Base-by-base conservation (phyloP, 2,113 vertebrate species). In the Paradoxurus hermaphroditus region DNA sequence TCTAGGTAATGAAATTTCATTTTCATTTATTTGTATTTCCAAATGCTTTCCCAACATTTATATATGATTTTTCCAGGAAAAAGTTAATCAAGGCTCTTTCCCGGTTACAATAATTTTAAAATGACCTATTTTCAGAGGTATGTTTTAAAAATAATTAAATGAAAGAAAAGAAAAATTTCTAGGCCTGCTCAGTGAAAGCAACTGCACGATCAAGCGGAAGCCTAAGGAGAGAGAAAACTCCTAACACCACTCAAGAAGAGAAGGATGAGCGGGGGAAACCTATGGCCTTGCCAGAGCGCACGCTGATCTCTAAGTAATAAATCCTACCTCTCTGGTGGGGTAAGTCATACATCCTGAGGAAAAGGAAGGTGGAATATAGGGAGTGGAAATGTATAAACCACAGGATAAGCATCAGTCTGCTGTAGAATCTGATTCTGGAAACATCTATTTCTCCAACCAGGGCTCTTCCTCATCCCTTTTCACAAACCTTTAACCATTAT, bases 1-100 rank as follows among this genome's bases (percentile, higher is more conserved):
- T 81, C 77, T 62, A 93, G 23, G 59, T 82, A 82, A 89, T n/a
- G 39, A 56, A 29, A 79, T 96, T 95, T 93, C 86, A 82, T 78
- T 73, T 97, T 94, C 34, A 88, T 67, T 88, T 88, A 56, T 62
- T 46, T 93, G 2, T 53, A 89, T 78, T 94, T 90, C 62, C 36
- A 51, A 82, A 19, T 73, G 67, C 23, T 67, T 88, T 68, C 12
- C 31, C 18, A 84, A 39, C n/a, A 25, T 41, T 84, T 79, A 90
- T 8, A 15, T 31, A 73, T 53, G 29, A 84, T 86, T 86, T 88
- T 92, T 41, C n/a, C 84, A 75, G 46, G 77, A 65, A 93, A 93
- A 65, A 56, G 25, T 31, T 63, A 62, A 83, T 36, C 4, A 56
- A 90, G 18, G 4, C 14, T 90, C 46, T 94, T 94, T 89, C 29